These are phyloP conservation scores for Palythoa heliodiscus DNA, from an alignment of 92 coral and sea anemone genomes.

Conservation along the genomic window DNA sequence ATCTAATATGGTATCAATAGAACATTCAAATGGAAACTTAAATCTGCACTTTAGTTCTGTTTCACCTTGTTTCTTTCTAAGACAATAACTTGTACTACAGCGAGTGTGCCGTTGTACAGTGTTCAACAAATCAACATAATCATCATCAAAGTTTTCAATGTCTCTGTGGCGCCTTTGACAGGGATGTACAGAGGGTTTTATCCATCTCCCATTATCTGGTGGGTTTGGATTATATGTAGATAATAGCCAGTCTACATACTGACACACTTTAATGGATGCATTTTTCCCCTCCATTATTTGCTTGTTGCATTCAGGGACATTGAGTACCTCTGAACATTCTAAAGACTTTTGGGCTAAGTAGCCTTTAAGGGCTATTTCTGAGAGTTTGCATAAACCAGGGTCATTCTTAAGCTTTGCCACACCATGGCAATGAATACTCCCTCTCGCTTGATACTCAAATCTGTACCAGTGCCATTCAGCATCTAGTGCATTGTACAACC, in stretches of 20 bases:
- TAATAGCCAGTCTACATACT: slow-evolving; percentile 49
- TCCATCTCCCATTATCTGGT: slow-evolving; percentile 25
- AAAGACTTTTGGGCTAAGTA: slow-evolving; percentile 54
- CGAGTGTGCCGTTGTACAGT: neutral
- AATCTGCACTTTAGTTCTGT: neutral
- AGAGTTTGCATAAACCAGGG: slow-evolving; percentile 47
- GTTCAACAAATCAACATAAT: neutral
- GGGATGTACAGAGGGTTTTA: slow-evolving; percentile 50
- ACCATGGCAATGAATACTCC: too few species aligned
- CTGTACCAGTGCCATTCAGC: too few species aligned
- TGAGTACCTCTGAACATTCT: slow-evolving; percentile 42
- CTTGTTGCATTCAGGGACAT: slow-evolving; percentile 43
- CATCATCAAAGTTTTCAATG: too few species aligned
- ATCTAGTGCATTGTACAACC: too few species aligned
- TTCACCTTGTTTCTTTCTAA: too few species aligned
- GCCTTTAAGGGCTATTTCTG: slow-evolving; percentile 58
- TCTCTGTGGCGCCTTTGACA: slow-evolving; percentile 35
- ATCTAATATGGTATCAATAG: neutral
- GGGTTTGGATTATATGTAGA: neutral
- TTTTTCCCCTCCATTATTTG: neutral
- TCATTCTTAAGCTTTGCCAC: slow-evolving; percentile 21
- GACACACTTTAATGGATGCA: slow-evolving; percentile 39
- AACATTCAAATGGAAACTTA: neutral
- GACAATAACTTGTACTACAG: neutral
- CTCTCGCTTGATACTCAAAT: too few species aligned